Conservation (phyloP, 1,140 invertebrate genomes). For the Asbolus verrucosus region DNA sequence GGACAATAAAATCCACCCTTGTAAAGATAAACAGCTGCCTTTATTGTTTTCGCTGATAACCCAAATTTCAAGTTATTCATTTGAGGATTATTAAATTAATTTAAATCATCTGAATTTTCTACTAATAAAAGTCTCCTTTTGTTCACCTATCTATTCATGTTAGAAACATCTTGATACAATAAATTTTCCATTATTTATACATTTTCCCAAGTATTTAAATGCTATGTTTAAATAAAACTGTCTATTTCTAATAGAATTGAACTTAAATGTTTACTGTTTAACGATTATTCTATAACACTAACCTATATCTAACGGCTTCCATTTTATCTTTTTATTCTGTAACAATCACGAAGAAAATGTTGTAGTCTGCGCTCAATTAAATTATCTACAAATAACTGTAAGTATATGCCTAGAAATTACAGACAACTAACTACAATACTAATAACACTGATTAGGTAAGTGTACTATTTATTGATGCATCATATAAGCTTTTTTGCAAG, state of each 20-base stretch:
- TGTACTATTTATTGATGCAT: neutral
- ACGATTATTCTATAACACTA: conserved; percentile 24
- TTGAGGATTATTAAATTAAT: neutral
- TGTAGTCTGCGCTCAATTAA: neutral
- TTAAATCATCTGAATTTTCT: neutral
- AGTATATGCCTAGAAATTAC: too few relatives aligned
- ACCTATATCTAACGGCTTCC: conserved; percentile 32
- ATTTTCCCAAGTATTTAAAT: too few relatives aligned
- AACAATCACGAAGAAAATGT: conserved; percentile 8
- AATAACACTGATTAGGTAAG: neutral
- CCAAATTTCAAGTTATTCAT: neutral
- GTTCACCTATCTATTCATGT: too few relatives aligned
- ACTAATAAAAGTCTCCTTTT: too few relatives aligned
- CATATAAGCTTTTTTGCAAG: too few relatives aligned
- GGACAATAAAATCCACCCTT: conserved; percentile 4
- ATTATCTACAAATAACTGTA: conserved; percentile 12
- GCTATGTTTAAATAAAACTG: neutral
- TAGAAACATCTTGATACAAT: too few relatives aligned
- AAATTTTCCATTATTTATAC: too few relatives aligned
- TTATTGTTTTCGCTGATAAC: neutral
- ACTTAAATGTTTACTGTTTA: conserved; percentile 6
- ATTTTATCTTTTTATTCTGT: neutral
- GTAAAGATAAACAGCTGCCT: neutral
- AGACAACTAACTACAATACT: too few relatives aligned
- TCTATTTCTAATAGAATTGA: too few relatives aligned